Evolutionary conservation across 2,888 invertebrate species (phyloP), one percentile per base, ranked within the genome.

Genomic region (Rhogogaster chlorosoma): DNA sequence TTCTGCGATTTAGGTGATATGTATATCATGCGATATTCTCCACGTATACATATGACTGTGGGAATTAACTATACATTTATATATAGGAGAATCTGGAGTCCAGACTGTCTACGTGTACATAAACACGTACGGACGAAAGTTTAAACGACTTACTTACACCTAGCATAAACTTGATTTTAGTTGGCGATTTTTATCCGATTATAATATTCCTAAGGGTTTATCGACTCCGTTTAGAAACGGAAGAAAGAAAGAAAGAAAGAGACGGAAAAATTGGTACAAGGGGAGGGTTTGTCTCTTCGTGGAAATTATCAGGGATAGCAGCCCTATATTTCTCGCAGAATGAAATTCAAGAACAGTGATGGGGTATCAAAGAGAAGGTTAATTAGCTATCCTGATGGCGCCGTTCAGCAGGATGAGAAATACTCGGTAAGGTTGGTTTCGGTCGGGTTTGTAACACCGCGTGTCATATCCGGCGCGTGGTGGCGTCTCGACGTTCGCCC

Each of bases 381-480:
- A 61, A 80, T 80, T 80, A 80, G 61, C 22, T 38, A n/a, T 61
- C 26, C 29, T 29, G n/a, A 2, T 10, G 32, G 53, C 9, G 6
- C 12, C 9, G 49, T 22, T 38, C 45, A 18, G 22, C 0, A 5
- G 53, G 26, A 77, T 36, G 61, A 61, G 38, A 61, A 61, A 80
- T 49, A 80, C 61, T 36, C 18, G 38, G 32, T 80, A 61, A 57
- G 57, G 61, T 80, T 80, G 80, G 36, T 61, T 61, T 26, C n/a
- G 38, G 22, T 57, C 26, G 57, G 61, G 78, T 80, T 61, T 61
- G 80, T 57, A 38, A 80, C 38, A 12, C 18, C 53, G 80, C 22
- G 80, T 49, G 80, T 80, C 80, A 80, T 80, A 80, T 80, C 80
- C 80, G 80, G 80, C 80, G 80, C 80, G 38, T 80, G 26, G 61